Conservation (phyloP, 2,888 invertebrate species). For the Siphlonurus alternatus region DNA sequence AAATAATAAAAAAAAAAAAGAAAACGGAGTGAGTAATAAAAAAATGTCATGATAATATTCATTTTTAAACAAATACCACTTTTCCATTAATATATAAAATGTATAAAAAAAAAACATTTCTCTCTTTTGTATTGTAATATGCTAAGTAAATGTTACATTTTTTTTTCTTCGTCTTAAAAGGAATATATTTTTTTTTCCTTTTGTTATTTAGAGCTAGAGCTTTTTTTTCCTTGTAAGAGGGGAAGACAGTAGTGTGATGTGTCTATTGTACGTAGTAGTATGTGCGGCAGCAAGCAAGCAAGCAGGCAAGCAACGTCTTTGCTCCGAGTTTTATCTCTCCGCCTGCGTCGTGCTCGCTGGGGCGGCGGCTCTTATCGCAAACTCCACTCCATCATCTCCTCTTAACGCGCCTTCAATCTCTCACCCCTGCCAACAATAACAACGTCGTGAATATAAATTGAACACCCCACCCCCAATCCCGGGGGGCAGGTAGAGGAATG, state of each 20-base stretch:
- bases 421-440: background rate
- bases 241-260: background rate
- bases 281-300: background rate
- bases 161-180: background rate
- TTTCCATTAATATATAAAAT: too few species aligned
- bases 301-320: background rate
- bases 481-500: too few species aligned
- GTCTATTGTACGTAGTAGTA: too few species aligned
- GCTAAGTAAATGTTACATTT: background rate
- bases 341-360: background rate
- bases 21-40: too few species aligned
- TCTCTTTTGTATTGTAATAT: too few species aligned
- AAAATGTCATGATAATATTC: too few species aligned
- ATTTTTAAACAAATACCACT: too few species aligned
- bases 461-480: background rate
- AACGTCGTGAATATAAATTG: background rate
- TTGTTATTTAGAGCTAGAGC: background rate
- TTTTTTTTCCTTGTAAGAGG: too few species aligned
- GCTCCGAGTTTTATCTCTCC: background rate
- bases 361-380: background rate
- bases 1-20: too few species aligned
- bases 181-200: background rate
- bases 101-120: too few species aligned
- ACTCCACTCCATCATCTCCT: background rate
- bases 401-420: background rate